Percentiles rank a stretch among this genome's conserved stretches.
Evolutionary conservation across 2,797 vertebrate genomes (phyloP).

Genomic region (Rallus crepitans): DNA sequence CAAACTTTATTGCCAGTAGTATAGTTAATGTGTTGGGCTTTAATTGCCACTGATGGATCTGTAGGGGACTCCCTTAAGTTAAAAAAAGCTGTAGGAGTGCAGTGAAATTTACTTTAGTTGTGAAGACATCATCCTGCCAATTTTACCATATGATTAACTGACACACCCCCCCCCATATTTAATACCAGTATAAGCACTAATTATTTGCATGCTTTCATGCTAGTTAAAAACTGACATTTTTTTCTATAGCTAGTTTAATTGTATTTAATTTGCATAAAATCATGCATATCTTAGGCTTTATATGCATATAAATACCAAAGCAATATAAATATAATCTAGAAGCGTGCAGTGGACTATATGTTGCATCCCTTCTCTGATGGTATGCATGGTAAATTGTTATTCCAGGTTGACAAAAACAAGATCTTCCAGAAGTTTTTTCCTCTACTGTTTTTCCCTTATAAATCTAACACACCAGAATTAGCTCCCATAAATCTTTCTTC

Average conservation of each 20-base stretch:
- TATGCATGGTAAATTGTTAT: neutral
- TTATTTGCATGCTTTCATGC: neutral
- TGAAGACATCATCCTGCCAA: neutral
- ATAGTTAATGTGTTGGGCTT: neutral
- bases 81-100: neutral
- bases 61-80: neutral
- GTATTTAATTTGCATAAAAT: neutral
- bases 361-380: neutral
- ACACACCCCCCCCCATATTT: neutral
- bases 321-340: neutral
- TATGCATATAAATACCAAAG: neutral
- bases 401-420: neutral
- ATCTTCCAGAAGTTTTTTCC: neutral
- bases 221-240: neutral
- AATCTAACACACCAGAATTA: neutral
- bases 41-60: neutral
- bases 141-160: neutral
- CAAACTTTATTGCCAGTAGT: neutral
- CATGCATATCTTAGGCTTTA: neutral
- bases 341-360: neutral
- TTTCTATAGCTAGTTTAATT: neutral
- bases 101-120: neutral
- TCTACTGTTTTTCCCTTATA: neutral
- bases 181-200: neutral
- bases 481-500: constrained; percentile 10